Conservation (phyloP, 2,888 invertebrate species). For the Electrophaes corylata region DNA sequence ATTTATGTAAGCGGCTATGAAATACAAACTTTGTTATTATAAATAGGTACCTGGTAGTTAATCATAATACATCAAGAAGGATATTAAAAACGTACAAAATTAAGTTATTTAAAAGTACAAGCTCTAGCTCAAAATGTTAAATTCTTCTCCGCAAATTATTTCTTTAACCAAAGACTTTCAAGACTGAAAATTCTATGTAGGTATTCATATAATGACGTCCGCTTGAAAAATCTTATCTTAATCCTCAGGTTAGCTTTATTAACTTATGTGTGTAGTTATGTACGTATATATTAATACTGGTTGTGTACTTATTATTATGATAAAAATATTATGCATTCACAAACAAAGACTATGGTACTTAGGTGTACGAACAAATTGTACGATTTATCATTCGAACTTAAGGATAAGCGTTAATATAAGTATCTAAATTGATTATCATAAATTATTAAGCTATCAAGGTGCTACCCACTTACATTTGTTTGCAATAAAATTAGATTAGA, state of each 20-base stretch:
- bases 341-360: background rate
- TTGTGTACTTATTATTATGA: conserved; percentile 20
- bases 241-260: background rate
- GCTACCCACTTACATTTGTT: background rate
- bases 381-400: background rate
- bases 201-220: background rate
- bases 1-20: background rate
- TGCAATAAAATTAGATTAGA: conserved; percentile 8
- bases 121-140: background rate
- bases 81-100: conserved; percentile 25
- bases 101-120: conserved; percentile 21
- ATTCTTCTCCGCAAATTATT: background rate
- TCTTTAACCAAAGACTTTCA: conserved; percentile 12
- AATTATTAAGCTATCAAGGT: background rate
- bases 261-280: background rate
- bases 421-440: background rate
- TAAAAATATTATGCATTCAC: conserved; percentile 15
- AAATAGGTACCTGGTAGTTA: background rate
- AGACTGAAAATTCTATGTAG: conserved; percentile 4
- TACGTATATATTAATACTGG: background rate
- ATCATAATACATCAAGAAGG: conserved; percentile 1
- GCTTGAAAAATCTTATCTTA: background rate
- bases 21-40: background rate
- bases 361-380: background rate
- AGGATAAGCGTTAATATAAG: conserved; percentile 2